Percentiles rank a stretch among this genome's conserved stretches.
phyloP scores from a whole-genome alignment of 2,797 vertebrate species.

The Lerista edwardsae region DNA sequence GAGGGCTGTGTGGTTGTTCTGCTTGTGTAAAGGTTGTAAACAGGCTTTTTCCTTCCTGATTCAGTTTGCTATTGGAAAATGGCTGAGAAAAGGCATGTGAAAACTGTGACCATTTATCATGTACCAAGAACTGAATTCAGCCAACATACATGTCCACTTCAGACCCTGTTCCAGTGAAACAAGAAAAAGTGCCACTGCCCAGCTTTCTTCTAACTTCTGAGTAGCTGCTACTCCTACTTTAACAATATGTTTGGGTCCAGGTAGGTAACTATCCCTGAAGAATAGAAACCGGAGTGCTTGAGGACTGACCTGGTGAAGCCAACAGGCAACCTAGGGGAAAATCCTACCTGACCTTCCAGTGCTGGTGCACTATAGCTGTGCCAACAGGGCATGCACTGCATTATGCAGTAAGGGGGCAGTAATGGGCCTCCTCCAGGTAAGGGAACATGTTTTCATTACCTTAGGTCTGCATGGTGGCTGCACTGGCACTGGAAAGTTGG shows the following conservation, averaged over 20 bases:
- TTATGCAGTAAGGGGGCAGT: too few relatives aligned
- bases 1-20: too few relatives aligned
- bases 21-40: too few relatives aligned
- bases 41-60: too few relatives aligned
- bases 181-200: background rate
- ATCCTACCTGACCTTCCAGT: too few relatives aligned
- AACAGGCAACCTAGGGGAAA: background rate
- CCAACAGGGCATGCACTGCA: too few relatives aligned
- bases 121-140: background rate
- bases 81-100: background rate
- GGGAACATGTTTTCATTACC: too few relatives aligned
- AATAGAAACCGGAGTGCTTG: background rate
- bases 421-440: too few relatives aligned
- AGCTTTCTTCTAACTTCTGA: background rate
- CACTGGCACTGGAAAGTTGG: too few relatives aligned
- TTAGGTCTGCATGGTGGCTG: too few relatives aligned
- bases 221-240: background rate
- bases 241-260: background rate
- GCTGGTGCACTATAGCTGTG: too few relatives aligned
- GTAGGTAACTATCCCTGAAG: background rate
- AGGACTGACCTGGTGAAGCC: background rate
- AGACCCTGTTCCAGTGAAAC: background rate
- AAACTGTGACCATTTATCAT: background rate
- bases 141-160: background rate
- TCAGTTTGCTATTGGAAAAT: too few relatives aligned